phyloP scores from a whole-genome alignment of 2,888 invertebrate species.

The Drosophila mayaguana region DNA sequence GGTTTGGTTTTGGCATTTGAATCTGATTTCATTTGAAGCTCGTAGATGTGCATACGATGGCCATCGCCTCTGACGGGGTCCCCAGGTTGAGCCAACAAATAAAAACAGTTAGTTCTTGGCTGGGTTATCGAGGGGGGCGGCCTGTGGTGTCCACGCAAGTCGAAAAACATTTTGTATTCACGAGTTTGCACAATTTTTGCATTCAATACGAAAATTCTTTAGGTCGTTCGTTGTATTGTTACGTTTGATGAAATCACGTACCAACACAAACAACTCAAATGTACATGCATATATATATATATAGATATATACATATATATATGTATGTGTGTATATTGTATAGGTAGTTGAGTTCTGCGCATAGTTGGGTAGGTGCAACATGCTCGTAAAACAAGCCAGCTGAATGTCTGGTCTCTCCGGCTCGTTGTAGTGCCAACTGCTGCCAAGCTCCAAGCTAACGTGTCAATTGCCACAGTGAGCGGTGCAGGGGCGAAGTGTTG shows the following conservation, averaged over 20 bases:
- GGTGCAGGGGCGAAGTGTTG: slow-evolving; percentile 13
- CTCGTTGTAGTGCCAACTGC: slow-evolving; percentile 73
- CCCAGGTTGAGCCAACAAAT: slow-evolving; percentile 33
- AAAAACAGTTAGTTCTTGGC: slow-evolving; percentile 41
- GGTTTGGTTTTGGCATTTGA: slow-evolving; percentile 44
- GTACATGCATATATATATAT: not conserved
- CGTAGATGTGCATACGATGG: slow-evolving; percentile 1
- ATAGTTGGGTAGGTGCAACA: slow-evolving; percentile 71
- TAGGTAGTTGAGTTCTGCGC: slow-evolving; percentile 43
- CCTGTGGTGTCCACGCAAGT: slow-evolving; percentile 50
- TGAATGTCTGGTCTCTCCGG: slow-evolving; percentile 51
- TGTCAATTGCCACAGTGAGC: slow-evolving; percentile 66
- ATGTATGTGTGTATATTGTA: slow-evolving; percentile 23
- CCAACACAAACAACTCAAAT: slow-evolving; percentile 36
- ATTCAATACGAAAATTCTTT: slow-evolving; percentile 78
- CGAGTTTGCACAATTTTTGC: slow-evolving; percentile 80
- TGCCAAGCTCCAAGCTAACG: slow-evolving; percentile 74
- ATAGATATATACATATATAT: not conserved
- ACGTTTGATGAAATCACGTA: slow-evolving; percentile 80
- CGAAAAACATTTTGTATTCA: slow-evolving; percentile 73
- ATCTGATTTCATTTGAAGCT: slow-evolving; percentile 56
- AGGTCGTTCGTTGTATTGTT: slow-evolving; percentile 62
- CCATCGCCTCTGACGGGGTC: not conserved
- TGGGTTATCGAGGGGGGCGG: slow-evolving; percentile 14
- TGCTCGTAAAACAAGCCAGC: slow-evolving; percentile 73